Percentiles rank a stretch among this genome's conserved stretches.
Evolutionary conservation across 2,888 invertebrate genomes (phyloP).

Genomic region (Platycnemis pennipes): DNA sequence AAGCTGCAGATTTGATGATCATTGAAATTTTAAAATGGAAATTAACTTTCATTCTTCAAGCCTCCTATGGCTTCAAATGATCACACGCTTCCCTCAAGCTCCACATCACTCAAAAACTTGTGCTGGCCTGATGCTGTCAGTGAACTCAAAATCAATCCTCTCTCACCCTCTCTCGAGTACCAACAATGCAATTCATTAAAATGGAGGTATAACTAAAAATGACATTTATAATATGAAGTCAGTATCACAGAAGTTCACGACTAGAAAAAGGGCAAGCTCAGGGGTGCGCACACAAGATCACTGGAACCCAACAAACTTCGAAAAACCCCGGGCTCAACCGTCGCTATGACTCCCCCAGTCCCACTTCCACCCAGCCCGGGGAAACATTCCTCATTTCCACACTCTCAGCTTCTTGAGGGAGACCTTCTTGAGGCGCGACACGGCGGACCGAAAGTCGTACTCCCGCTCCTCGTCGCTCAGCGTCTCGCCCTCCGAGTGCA

Average conservation of each 20-base stretch:
- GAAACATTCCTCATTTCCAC: conserved; percentile 84
- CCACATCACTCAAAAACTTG: conserved; percentile 55
- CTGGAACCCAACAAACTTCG: conserved; percentile 27
- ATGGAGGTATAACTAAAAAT: conserved; percentile 62
- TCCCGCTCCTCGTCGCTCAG: conserved; percentile 84
- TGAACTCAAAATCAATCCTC: conserved; percentile 27
- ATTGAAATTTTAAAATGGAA: background rate
- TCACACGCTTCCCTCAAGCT: conserved; percentile 38
- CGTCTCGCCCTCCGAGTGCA: conserved; percentile 88
- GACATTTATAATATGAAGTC: conserved; percentile 67
- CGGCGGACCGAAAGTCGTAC: conserved; percentile 87
- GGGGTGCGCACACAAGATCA: conserved; percentile 62
- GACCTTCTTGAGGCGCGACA: conserved; percentile 89
- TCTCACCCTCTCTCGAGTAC: background rate
- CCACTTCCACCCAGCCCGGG: conserved; percentile 64
- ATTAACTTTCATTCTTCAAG: conserved; percentile 6
- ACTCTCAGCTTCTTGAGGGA: conserved; percentile 89
- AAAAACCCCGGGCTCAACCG: conserved; percentile 52
- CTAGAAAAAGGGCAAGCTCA: conserved; percentile 67
- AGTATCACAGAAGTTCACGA: conserved; percentile 67
- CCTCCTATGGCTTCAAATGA: conserved; percentile 34
- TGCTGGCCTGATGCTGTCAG: conserved; percentile 52
- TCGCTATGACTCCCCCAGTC: conserved; percentile 62
- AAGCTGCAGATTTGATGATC: conserved; percentile 45
- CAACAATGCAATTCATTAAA: conserved; percentile 51